Percentiles rank a stretch among this genome's conserved stretches.
phyloP scores from a whole-genome alignment of 2,113 vertebrate species.

The Corydoras maculifer region DNA sequence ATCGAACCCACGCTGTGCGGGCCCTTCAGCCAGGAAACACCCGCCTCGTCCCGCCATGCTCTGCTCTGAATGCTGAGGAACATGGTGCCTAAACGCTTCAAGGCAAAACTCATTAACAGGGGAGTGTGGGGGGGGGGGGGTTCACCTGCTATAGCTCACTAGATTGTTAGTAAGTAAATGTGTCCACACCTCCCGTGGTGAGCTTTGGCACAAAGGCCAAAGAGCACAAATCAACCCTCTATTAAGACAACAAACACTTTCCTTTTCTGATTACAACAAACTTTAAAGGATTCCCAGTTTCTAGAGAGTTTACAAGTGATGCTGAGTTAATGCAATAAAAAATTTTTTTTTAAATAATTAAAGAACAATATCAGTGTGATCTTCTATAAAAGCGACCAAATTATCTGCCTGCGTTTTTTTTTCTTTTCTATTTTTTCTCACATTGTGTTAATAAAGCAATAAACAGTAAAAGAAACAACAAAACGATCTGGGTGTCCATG shows the following conservation, averaged over 20 bases:
- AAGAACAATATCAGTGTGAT: too few species aligned
- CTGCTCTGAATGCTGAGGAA: slow-evolving; percentile 48
- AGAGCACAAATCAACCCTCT: not conserved
- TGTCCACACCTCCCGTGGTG: slow-evolving; percentile 4
- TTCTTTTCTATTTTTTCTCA: too few species aligned
- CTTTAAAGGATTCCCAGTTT: too few species aligned
- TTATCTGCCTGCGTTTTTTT: too few species aligned
- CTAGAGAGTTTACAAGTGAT: too few species aligned
- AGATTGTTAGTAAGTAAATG: slow-evolving; percentile 10
- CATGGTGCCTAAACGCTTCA: slow-evolving; percentile 55
- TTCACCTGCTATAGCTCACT: slow-evolving; percentile 57
- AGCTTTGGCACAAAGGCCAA: not conserved
- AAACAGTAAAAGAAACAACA: too few species aligned
- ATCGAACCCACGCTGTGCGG: slow-evolving; percentile 56
- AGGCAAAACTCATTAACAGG: slow-evolving; percentile 58
- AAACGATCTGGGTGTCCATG: too few species aligned
- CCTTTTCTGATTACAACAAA: too few species aligned
- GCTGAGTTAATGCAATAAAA: too few species aligned
- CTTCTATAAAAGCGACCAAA: too few species aligned
- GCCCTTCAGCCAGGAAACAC: slow-evolving; percentile 53
- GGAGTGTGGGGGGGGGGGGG: not conserved
- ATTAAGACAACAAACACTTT: not conserved
- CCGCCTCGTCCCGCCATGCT: slow-evolving; percentile 48
- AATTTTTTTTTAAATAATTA: too few species aligned
- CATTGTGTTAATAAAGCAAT: too few species aligned